Evolutionary conservation across 2,888 invertebrate species (phyloP), one percentile per base, ranked within the genome.

Genomic region (Blera fallax): DNA sequence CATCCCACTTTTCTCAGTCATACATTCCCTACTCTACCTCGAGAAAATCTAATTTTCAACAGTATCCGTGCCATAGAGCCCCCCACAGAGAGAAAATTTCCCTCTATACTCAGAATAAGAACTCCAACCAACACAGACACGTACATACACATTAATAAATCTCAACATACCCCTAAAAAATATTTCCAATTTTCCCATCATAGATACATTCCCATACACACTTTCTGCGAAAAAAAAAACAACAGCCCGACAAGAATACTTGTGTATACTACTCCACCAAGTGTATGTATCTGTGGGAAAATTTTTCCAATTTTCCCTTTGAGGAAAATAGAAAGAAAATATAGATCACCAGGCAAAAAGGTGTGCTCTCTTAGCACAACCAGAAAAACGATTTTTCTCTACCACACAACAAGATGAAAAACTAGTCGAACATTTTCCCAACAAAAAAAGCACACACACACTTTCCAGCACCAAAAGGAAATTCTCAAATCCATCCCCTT

Each of bases 341-440:
- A 74, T 79, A 84, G 79, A 79, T 80, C 84, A 79, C 65, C 58
- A 79, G 79, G 79, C 84, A 79, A 74, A 76, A 84, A 84, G 84
- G 84, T 84, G 84, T 84, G 84, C 84, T 84, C 79, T 80, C 67
- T 79, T 43, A 52, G 58, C 60, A 79, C 43, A 70, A 65, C 50
- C 64, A 82, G 72, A 73, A 69, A 82, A 84, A 62, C 73, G 73
- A 72, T 73, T 84, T 84, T 79, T 84, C 83, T 84, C 83, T 74
- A 74, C 83, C 73, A 72, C 52, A 77, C 54, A 40, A 69, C 29
- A 40, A 52, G 43, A 73, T 79, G 79, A 79, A 79, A 79, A 79
- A 79, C 79, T 79, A 74, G 74, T 70, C 74, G 62, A 79, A 70
- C 54, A 79, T 70, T 79, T 84, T 65, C 67, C 84, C 73, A 67